Evolutionary conservation across 2,113 vertebrate genomes (phyloP).

Genomic region (Thermophis baileyi): DNA sequence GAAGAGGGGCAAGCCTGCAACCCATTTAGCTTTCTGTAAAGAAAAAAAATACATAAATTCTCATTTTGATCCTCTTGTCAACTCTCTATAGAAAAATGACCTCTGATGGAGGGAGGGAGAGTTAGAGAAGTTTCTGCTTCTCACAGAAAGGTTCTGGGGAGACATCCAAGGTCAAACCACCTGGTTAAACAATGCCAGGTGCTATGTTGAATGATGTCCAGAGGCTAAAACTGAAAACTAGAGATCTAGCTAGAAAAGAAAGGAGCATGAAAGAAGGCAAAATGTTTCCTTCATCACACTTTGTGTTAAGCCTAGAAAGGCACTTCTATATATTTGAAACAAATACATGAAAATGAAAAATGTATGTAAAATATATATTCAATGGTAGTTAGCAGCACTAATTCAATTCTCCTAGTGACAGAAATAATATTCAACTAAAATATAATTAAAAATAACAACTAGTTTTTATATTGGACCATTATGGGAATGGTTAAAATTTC

Average conservation of each 20-base stretch:
- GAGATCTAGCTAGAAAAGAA: not conserved
- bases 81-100: not conserved
- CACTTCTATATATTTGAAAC: not conserved
- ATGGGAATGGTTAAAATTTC: not conserved
- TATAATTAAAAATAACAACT: not conserved
- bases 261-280: not conserved
- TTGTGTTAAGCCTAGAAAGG: not conserved
- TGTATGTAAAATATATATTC: not conserved
- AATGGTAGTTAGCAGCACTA: not conserved
- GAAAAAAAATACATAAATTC: not conserved
- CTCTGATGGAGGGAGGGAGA: not conserved
- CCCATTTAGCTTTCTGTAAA: not conserved
- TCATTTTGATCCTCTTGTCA: not conserved
- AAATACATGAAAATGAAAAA: not conserved
- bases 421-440: not conserved
- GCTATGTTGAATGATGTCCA: not conserved
- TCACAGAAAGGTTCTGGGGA: not conserved
- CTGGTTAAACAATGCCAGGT: not conserved
- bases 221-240: not conserved
- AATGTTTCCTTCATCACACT: not conserved
- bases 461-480: not conserved
- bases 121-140: not conserved
- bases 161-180: not conserved
- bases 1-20: not conserved
- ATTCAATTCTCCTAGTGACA: not conserved